Base-by-base conservation (phyloP, 2,113 vertebrate genomes). In the Syrmaticus mikado region DNA sequence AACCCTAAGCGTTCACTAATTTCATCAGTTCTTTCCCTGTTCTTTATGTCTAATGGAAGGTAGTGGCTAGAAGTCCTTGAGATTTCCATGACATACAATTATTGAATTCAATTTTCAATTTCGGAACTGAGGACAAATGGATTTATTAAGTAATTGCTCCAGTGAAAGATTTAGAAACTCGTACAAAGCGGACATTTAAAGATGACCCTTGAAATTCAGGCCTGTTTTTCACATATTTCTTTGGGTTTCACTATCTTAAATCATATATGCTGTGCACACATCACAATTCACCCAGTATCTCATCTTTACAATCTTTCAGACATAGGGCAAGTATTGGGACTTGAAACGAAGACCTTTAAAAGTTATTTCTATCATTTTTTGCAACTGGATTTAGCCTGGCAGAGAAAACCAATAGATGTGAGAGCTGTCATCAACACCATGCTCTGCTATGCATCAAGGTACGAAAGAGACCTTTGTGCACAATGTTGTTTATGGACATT, bases 341-440 rank as follows among this genome's bases (percentile, higher is more conserved):
- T 95, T 93, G 90, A 95, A 96, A 76, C 40, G 2, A 85, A 96
- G 91, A 95, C 94, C 72, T 96, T 94, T 94, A 92, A 86, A 95
- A 97, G 85, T 92, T 93, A 94, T 96, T 95, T 95, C 91, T 94
- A 81, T 81, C 87, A 68, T 90, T 91, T 93, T 92, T 94, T 91
- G 90, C 66, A 75, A 91, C 87, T 85, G 68, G 73, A 88, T 95
- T 94, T 91, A 83, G 87, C 68, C 62, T 83, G 57, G 87, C 67
- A 91, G 57, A 87, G 68, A 87, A 92, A 96, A 80, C 91, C 79
- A 87, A 87, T 77, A 95, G 94, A 92, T 60, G 85, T 0, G 1
- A 68, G 82, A 72, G 22, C 80, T 91, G 82, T 88, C 94, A 91
- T 95, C 89, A 92, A 77, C 67, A 71, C 68, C 73, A 41, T 32